A percentile compares a stretch with the other conserved stretches of the same genome.
Conservation (phyloP, 2,888 invertebrate genomes). For the Rhagophthalmus giganteus region DNA sequence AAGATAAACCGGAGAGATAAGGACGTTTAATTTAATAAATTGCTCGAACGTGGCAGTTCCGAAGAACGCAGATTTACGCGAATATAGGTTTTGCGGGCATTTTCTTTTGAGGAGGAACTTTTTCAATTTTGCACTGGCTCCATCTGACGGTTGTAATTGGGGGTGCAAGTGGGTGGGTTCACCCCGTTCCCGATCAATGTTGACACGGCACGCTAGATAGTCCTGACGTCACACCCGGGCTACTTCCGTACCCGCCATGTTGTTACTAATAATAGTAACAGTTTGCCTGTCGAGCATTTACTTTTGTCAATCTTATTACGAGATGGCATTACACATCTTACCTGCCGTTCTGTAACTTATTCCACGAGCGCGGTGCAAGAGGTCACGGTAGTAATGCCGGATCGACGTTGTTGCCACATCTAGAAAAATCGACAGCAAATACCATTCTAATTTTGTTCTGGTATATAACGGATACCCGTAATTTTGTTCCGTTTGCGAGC, state of each 20-base stretch:
- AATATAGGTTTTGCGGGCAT: constrained; percentile 9
- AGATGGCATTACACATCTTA: constrained; percentile 27
- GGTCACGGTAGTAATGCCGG: constrained; percentile 10
- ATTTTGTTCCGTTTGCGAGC: too few species aligned
- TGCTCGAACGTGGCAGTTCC: constrained; percentile 1
- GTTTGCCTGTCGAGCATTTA: constrained; percentile 22
- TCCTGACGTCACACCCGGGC: constrained; percentile 38
- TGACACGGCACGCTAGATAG: constrained; percentile 53
- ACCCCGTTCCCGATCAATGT: constrained; percentile 50
- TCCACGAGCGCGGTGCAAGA: constrained; percentile 8
- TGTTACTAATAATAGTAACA: constrained; percentile 33
- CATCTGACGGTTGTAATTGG: constrained; percentile 42
- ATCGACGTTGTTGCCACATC: constrained; percentile 10
- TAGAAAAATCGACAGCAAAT: background rate
- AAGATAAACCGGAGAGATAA: constrained; percentile 1
- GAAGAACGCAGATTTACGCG: constrained; percentile 7
- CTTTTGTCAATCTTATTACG: constrained; percentile 26
- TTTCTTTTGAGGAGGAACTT: constrained; percentile 30
- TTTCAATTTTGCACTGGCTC: constrained; percentile 40
- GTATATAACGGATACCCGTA: too few species aligned
- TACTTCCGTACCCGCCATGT: constrained; percentile 44
- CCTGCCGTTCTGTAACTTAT: constrained; percentile 10
- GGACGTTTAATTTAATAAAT: background rate
- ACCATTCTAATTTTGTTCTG: too few species aligned
- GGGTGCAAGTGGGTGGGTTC: constrained; percentile 43